Evolutionary conservation across 2,797 vertebrate species (phyloP), one percentile per base, ranked within the genome.

Genomic region (Chanos chanos): DNA sequence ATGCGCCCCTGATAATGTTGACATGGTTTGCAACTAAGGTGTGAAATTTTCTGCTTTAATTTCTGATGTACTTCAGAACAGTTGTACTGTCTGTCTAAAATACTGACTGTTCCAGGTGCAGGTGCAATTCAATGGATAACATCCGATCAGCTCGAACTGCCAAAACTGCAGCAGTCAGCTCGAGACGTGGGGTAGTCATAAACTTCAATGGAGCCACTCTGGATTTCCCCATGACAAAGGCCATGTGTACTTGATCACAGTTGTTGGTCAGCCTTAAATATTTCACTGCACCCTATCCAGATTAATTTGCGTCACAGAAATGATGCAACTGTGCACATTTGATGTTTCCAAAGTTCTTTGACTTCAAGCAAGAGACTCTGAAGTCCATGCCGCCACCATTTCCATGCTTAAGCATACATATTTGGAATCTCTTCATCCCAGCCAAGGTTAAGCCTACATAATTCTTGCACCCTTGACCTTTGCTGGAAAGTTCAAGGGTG

Each of bases 261-360:
- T 6, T 22, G 7, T 33, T 56, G 4, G 27, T 15, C 13, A 16
- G 13, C 6, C 15, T 2, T 2, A 59, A 4, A 3, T 64, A 60
- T 4, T 21, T 30, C 0, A 41, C 57, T 2, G 37, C 58, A 2
- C 67, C 54, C 21, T 64, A 59, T 2, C 61, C 67, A 8, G 1
- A 4, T 13, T 65, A 54, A 30, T 44, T 50, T 27, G 53, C 53
- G 31, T 65, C 62, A 41, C 13, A 40, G 15, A 65, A 65, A 7
- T 65, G 52, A 10, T 57, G 33, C 33, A 65, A 6, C 24, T 56
- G 61, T 2, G 33, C 31, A 7, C 13, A 10, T 9, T 28, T 31
- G 16, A 57, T 1, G 2, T 15, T 12, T 4, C 39, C 53, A 53
- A 65, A 50, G 16, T 39, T 18, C 10, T 19, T 34, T 27, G 65